Percentiles rank a stretch among this genome's conserved stretches.
These are phyloP conservation scores for Hemitrygon akajei DNA, from an alignment of 2,797 vertebrate genomes.

Conservation along the genomic window DNA sequence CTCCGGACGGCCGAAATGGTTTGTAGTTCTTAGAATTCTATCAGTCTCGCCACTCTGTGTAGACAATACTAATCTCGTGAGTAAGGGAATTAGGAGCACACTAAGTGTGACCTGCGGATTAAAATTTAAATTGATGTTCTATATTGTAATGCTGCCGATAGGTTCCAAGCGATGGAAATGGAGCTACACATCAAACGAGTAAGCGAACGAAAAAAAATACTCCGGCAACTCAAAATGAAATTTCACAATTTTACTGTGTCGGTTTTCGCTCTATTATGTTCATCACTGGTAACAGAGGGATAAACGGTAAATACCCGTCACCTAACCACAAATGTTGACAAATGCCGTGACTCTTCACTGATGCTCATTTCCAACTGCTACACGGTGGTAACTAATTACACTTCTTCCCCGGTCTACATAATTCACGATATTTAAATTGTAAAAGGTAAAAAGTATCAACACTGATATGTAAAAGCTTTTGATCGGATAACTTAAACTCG, in stretches of 20 bases:
- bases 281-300: background rate
- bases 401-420: background rate
- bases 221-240: background rate
- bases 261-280: background rate
- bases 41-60: background rate
- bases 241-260: background rate
- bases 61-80: background rate
- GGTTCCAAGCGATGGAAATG: background rate
- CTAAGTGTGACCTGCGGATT: background rate
- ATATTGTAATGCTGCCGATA: background rate
- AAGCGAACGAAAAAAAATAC: background rate
- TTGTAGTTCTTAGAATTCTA: background rate
- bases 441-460: background rate
- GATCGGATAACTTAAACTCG: background rate
- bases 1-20: background rate
- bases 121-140: background rate
- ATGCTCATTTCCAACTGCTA: background rate
- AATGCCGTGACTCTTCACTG: background rate
- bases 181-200: background rate
- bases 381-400: background rate
- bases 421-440: background rate
- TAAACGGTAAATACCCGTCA: background rate
- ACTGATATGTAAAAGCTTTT: background rate
- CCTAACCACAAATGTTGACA: background rate
- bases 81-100: background rate